Evolutionary conservation across 2,113 vertebrate genomes (phyloP).

Genomic region (Laticauda laticaudata): DNA sequence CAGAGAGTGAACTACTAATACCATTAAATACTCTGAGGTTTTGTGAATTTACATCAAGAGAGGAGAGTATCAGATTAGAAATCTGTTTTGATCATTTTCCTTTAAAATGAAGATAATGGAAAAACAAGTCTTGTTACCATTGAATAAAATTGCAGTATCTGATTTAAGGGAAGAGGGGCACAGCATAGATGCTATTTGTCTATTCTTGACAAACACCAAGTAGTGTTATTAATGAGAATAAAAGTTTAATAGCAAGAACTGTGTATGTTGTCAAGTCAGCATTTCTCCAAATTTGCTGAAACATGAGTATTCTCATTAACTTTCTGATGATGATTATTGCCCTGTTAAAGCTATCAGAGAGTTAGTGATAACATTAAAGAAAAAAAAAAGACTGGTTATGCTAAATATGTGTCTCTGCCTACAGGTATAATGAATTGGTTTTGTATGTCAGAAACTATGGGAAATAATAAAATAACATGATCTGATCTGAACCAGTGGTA

Average conservation of each 20-base stretch:
- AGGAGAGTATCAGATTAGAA: neutral
- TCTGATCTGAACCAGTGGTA: neutral
- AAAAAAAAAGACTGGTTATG: neutral
- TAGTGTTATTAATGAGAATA: conserved; percentile 32
- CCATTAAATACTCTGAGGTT: neutral
- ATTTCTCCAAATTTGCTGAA: conserved; percentile 5
- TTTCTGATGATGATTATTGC: neutral
- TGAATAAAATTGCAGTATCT: neutral
- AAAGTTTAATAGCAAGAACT: conserved; percentile 22
- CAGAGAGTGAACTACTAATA: neutral
- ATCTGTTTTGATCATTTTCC: neutral
- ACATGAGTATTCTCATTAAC: conserved; percentile 11
- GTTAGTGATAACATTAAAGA: conserved; percentile 2
- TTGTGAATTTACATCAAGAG: neutral
- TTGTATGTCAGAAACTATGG: neutral
- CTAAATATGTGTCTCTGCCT: neutral
- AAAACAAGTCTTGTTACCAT: conserved; percentile 8
- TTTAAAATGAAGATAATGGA: fast-evolving
- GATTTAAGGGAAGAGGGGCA: neutral
- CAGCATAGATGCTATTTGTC: neutral
- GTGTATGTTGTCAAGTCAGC: conserved; percentile 22
- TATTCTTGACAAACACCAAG: conserved; percentile 9
- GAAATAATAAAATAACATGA: neutral
- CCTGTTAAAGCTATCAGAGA: conserved; percentile 1
- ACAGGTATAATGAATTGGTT: neutral